Base-by-base conservation (phyloP, 2,888 invertebrate species). In the Schizotus pectinicornis region DNA sequence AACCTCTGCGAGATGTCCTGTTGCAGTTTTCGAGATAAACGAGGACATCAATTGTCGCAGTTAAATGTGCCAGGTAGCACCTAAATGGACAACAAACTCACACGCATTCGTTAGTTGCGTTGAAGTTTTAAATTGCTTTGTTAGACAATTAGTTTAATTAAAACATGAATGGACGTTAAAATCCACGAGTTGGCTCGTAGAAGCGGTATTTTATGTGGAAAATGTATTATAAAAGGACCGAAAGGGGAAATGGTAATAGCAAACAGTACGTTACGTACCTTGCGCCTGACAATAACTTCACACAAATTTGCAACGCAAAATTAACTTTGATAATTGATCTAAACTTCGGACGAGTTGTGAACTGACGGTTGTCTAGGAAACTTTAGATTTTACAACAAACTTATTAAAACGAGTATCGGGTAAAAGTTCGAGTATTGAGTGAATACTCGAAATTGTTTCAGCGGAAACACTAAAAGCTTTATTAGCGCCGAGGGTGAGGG, bases 211-310 rank as follows among this genome's bases (percentile, higher is more conserved):
- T 43, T 52, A 43, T 37, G 47, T 11, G 47, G 34, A 41, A 41
- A 54, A 39, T 47, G n/a, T n/a, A n/a, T 39, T 35, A 46, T 34
- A 54, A 54, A 54, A 54, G 50, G 35, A 41, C 42, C 30, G 42
- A 42, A 51, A 49, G 33, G 53, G 45, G 39, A 53, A 39, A 46
- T 33, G 54, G 46, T 54, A 47, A 54, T 47, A 47, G 46, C 22
- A 22, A 22, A 2, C 22, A 22, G 22, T 22, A 22, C 22, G 22
- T 22, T 22, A 22, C 5, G 22, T 22, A 22, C 3, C 22, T 22
- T 22, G 22, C 22, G 22, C 47, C 37, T 33, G 39, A 54, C 47
- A 54, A 39, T 54, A 54, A 43, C 22, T 22, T 22, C 22, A 22
- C 5, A 3, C 22, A 22, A 22, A 22, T 22, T 22, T 22, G 22